Percentiles rank a stretch among this genome's conserved stretches.
Conservation (phyloP, 2,113 vertebrate genomes). For the Fregata magnificens region DNA sequence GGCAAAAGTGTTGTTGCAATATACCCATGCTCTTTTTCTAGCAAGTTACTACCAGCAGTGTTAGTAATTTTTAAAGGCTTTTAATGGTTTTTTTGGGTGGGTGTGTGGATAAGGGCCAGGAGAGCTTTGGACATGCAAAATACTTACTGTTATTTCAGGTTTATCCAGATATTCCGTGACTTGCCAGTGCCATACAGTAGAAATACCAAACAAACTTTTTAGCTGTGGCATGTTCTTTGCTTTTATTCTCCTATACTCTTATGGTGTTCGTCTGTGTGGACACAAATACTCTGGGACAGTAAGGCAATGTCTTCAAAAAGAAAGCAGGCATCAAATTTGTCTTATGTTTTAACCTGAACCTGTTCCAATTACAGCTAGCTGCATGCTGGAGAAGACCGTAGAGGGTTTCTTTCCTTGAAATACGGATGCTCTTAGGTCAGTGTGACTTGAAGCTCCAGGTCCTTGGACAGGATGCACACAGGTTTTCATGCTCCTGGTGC, state of each 20-base stretch:
- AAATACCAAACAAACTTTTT: neutral
- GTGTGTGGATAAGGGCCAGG: neutral
- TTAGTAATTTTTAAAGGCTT: neutral
- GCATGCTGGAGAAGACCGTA: neutral
- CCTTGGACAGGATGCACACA: neutral
- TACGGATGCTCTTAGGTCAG: neutral
- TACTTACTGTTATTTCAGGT: neutral
- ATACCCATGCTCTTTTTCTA: neutral
- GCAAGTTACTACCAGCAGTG: neutral
- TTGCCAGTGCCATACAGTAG: neutral
- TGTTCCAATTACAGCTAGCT: neutral
- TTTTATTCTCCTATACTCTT: neutral
- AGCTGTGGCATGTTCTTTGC: neutral
- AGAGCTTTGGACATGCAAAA: neutral
- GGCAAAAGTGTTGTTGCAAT: neutral
- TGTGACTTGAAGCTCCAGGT: neutral
- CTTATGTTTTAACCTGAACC: neutral
- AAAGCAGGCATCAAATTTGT: neutral
- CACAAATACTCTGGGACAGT: neutral
- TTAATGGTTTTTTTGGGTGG: neutral
- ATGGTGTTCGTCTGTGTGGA: neutral
- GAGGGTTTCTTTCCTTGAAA: neutral
- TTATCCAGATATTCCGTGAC: neutral
- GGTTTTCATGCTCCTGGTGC: neutral
- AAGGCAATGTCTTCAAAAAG: neutral